Base-by-base conservation (phyloP, 2,888 invertebrate genomes). In the Spodoptera picta region DNA sequence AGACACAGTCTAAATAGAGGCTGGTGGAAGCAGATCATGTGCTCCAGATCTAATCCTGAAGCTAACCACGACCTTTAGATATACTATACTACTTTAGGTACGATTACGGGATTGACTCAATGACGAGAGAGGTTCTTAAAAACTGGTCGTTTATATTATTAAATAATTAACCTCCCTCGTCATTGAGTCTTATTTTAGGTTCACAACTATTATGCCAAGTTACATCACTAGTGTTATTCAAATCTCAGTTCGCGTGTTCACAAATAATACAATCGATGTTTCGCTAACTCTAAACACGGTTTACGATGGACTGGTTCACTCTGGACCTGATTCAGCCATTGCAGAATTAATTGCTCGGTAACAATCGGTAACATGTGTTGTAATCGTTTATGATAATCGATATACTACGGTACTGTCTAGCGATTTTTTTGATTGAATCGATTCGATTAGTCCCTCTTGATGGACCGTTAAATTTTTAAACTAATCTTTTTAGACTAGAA, bases 211-310 rank as follows among this genome's bases (percentile, higher is more conserved):
- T 49, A 50, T 63, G 27, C 49, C 42, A 60, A 73, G 60, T 73
- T 65, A 60, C 70, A 19, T 70, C 55, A 64, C 41, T 19, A 19
- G 10, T 14, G 1, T 19, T 49, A 27, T 58, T 45, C 3, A 69
- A 56, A 73, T 75, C 59, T 36, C 36, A 24, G 56, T 50, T 73
- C 48, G 67, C 77, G 70, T 75, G 74, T 51, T 48, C 50, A 64
- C 19, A 67, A 64, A 53, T 77, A 77, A 72, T 62, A 61, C 58
- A 69, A 69, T 71, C 68, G 62, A 51, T 48, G 67, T 74, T 77
- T 71, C 77, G 69, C 59, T 77, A 71, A 45, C 52, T 55, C 65
- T 60, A 65, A 70, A 76, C 77, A 74, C 75, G 75, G 77, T 76
- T 76, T 77, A 59, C 71, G 65, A 68, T 71, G 58, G 53, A 77